Evolutionary conservation across 2,113 vertebrate species (phyloP).

Genomic region (Engystomops pustulosus): DNA sequence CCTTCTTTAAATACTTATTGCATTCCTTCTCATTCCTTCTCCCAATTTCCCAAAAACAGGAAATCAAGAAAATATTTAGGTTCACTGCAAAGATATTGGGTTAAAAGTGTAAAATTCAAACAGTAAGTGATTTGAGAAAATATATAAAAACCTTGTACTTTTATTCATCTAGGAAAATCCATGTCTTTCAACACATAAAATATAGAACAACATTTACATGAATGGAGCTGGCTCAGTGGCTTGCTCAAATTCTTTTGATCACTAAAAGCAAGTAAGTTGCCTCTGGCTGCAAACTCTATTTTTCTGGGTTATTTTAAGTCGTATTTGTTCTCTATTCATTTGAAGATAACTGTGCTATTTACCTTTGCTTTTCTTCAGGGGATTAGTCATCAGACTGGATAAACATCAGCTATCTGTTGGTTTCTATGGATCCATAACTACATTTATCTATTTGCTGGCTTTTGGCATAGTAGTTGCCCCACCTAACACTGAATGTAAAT

Average conservation of each 20-base stretch:
- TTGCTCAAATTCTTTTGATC: constrained; percentile 46
- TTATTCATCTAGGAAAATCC: not conserved
- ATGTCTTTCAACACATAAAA: constrained; percentile 33
- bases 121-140: not conserved
- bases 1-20: constrained; percentile 12
- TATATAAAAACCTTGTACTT: constrained; percentile 21
- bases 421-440: constrained; percentile 32
- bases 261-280: constrained; percentile 50
- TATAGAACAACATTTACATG: constrained; percentile 49
- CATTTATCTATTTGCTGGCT: constrained; percentile 38
- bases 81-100: constrained; percentile 4
- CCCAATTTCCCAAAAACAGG: not conserved
- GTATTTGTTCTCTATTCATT: constrained; percentile 50
- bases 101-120: not conserved
- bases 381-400: constrained; percentile 49
- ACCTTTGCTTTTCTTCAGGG: constrained; percentile 39
- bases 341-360: constrained; percentile 48
- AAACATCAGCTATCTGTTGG: constrained; percentile 45
- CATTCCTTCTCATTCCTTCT: constrained; percentile 45
- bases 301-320: constrained; percentile 35
- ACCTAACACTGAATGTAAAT: not conserved
- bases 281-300: constrained; percentile 37
- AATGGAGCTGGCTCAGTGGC: constrained; percentile 19
- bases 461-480: not conserved
- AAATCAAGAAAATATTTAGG: constrained; percentile 10